phyloP scores from a whole-genome alignment of 2,113 vertebrate genomes.

The Urocynchramus pylzowi region DNA sequence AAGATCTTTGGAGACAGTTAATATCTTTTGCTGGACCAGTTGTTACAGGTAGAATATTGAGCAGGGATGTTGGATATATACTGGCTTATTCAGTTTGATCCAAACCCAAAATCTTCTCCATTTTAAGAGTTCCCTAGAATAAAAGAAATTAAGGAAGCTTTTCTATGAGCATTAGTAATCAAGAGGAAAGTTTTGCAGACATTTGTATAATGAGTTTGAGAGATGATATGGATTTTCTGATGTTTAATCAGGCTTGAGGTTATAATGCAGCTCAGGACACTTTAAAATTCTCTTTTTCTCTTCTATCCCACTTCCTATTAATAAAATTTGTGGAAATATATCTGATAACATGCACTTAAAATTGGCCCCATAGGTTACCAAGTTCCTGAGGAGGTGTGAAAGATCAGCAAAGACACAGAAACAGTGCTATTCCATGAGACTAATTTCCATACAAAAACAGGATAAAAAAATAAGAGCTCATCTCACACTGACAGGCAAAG shows the following conservation, averaged over 20 bases:
- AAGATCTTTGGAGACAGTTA: not conserved
- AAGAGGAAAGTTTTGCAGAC: not conserved
- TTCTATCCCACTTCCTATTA: not conserved
- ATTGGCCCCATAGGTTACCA: not conserved
- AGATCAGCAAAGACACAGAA: not conserved
- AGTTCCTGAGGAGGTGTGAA: not conserved
- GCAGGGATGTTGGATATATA: not conserved
- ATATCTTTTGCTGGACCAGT: not conserved
- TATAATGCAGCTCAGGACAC: not conserved
- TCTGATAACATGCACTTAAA: not conserved
- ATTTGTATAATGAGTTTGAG: not conserved
- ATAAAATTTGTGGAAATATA: not conserved
- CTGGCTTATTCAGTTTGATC: not conserved
- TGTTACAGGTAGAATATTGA: not conserved
- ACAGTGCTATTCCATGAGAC: not conserved
- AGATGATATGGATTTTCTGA: not conserved
- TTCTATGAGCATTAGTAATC: not conserved
- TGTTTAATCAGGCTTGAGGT: not conserved
- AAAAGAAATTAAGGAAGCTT: not conserved
- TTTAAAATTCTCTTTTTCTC: not conserved
- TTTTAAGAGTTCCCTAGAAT: not conserved
- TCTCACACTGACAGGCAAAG: constrained; percentile 1
- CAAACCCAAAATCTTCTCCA: not conserved
- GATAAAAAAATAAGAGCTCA: not conserved
- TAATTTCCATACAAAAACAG: constrained; percentile 7